These are phyloP conservation scores for Drosophila ambigua DNA, from an alignment of 1,140 invertebrate species.

Conservation along the genomic window DNA sequence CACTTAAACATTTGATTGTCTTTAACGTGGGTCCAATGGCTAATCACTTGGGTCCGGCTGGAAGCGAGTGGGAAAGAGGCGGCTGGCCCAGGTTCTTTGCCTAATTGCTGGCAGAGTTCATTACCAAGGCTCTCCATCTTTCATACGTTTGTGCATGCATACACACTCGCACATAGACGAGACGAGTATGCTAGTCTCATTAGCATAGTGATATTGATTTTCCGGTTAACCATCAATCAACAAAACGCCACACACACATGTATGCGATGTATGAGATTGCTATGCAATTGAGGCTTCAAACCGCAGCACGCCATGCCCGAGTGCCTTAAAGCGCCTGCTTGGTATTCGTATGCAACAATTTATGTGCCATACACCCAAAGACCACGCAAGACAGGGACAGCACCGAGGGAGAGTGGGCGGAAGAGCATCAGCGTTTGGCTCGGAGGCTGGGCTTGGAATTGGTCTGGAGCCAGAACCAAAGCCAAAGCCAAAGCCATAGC, in stretches of 20 bases:
- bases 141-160: conserved; percentile 4
- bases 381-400: conserved; percentile 10
- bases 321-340: conserved; percentile 76
- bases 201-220: conserved; percentile 82
- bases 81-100: conserved; percentile 24
- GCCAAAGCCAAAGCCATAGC: background rate
- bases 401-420: background rate
- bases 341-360: conserved; percentile 78
- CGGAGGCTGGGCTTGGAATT: conserved; percentile 5
- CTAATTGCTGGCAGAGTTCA: conserved; percentile 56
- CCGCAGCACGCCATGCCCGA: conserved; percentile 77
- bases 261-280: conserved; percentile 62
- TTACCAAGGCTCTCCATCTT: conserved; percentile 54
- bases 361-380: conserved; percentile 46
- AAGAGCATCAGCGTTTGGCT: conserved; percentile 8
- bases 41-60: background rate
- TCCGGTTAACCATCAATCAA: conserved; percentile 81
- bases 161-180: conserved; percentile 6
- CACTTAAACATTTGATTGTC: conserved; percentile 28
- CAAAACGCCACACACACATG: conserved; percentile 67
- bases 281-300: conserved; percentile 79
- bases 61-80: background rate
- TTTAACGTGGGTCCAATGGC: conserved; percentile 15
- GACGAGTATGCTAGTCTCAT: conserved; percentile 65
- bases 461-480: conserved; percentile 2